A percentile compares a stretch with the other conserved stretches of the same genome.
Evolutionary conservation across 2,888 invertebrate species (phyloP).

Genomic region (Mesoligia furuncula): DNA sequence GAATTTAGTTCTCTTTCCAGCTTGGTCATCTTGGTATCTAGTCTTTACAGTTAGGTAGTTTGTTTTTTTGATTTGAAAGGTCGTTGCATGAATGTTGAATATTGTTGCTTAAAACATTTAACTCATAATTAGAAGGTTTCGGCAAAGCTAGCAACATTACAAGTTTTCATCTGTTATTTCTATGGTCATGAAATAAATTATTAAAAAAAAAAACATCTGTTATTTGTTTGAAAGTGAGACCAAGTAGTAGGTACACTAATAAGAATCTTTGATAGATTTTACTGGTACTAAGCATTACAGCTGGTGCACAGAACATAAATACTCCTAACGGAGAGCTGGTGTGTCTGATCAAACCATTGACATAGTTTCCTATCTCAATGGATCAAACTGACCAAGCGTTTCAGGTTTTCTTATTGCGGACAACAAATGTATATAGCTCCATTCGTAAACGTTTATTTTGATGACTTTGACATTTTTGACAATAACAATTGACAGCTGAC

Average conservation of each 20-base stretch:
- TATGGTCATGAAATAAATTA: too few species aligned
- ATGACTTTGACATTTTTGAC: neutral
- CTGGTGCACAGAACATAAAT: too few species aligned
- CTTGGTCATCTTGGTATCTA: neutral
- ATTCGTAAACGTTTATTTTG: slow-evolving; percentile 12
- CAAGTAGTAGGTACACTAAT: neutral
- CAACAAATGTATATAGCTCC: too few species aligned
- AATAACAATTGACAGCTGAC: neutral
- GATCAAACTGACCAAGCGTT: neutral
- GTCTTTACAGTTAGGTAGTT: too few species aligned
- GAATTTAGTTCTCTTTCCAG: neutral
- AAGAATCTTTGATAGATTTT: neutral
- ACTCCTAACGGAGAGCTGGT: too few species aligned
- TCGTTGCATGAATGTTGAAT: neutral
- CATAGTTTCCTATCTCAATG: too few species aligned
- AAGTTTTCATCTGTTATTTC: neutral
- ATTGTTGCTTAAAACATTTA: neutral
- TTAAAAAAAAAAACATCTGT: too few species aligned
- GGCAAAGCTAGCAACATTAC: slow-evolving; percentile 1
- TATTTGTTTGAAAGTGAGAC: neutral
- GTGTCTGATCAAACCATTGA: too few species aligned
- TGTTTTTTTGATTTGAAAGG: neutral
- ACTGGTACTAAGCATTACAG: neutral
- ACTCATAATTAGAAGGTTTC: neutral
- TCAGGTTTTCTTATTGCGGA: neutral